A percentile compares a stretch with the other conserved stretches of the same genome.
phyloP scores from a whole-genome alignment of 1,140 invertebrate species.

The Cyclina sinensis region DNA sequence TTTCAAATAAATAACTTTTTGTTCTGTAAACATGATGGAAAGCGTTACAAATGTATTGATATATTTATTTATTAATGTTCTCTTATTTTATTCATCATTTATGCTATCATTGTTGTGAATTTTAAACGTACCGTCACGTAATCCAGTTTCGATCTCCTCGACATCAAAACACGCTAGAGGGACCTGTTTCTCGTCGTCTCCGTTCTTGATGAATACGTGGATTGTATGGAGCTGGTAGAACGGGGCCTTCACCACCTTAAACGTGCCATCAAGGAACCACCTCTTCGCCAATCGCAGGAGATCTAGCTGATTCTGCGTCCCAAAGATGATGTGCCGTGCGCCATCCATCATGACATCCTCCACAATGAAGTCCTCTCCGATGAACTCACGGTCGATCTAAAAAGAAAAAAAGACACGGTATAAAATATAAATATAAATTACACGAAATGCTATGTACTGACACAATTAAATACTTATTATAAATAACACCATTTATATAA shows the following conservation, averaged over 20 bases:
- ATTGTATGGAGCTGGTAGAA: slow-evolving; percentile 56
- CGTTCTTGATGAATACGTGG: slow-evolving; percentile 34
- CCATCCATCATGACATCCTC: not conserved
- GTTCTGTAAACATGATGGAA: too few relatives aligned
- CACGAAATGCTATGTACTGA: too few relatives aligned
- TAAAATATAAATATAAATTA: too few relatives aligned
- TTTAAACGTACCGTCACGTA: not conserved
- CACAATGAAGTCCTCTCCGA: slow-evolving; percentile 14
- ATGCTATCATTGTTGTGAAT: not conserved
- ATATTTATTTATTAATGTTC: too few relatives aligned
- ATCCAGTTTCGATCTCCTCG: not conserved
- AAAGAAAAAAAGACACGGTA: too few relatives aligned
- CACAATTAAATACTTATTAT: too few relatives aligned
- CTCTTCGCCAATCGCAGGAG: slow-evolving; percentile 37
- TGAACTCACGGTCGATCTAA: not conserved
- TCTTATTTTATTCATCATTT: too few relatives aligned
- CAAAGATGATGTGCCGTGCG: not conserved
- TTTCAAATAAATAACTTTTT: too few relatives aligned
- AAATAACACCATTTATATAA: too few relatives aligned
- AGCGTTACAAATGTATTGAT: too few relatives aligned
- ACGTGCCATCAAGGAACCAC: slow-evolving; percentile 68
- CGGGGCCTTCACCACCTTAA: slow-evolving; percentile 59
- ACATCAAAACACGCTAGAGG: slow-evolving; percentile 67
- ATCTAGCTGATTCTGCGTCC: not conserved
- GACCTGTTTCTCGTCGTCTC: slow-evolving; percentile 64